Conservation (phyloP, 2,888 invertebrate genomes). For the Petrophora chlorosata region DNA sequence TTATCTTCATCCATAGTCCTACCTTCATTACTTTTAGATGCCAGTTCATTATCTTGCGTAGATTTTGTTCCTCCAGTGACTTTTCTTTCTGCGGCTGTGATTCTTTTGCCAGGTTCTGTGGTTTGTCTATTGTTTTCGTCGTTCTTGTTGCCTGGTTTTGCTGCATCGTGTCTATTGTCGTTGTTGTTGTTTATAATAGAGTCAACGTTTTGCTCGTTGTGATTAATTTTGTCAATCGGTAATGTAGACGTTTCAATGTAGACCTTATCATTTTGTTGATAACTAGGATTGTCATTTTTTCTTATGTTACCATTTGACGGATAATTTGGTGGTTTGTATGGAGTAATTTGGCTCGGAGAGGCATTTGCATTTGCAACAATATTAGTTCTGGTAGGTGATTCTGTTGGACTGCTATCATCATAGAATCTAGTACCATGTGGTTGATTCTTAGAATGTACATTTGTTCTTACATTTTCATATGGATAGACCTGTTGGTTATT, state of each 20-base stretch:
- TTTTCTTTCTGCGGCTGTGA: conserved; percentile 4
- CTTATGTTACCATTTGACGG: neutral
- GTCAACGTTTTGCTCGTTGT: neutral
- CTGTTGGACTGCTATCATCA: neutral
- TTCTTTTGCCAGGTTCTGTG: conserved; percentile 1
- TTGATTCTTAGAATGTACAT: neutral
- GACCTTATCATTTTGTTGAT: neutral
- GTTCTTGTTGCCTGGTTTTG: conserved; percentile 1
- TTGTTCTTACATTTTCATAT: neutral
- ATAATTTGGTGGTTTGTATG: neutral
- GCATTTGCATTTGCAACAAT: neutral
- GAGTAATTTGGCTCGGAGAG: neutral
- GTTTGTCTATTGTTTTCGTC: neutral
- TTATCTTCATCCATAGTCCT: conserved; percentile 20
- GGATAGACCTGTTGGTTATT: neutral
- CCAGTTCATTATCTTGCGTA: conserved; percentile 29
- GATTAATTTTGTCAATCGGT: neutral
- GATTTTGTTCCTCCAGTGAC: conserved; percentile 17
- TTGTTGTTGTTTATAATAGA: neutral
- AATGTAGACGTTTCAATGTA: too few relatives aligned
- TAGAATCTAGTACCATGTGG: neutral
- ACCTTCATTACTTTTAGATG: conserved; percentile 5
- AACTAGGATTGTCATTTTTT: neutral
- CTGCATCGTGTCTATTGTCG: conserved; percentile 1
- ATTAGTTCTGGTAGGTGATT: neutral